Conservation (phyloP, 2,113 vertebrate genomes). For the Phylloscopus whistleri region DNA sequence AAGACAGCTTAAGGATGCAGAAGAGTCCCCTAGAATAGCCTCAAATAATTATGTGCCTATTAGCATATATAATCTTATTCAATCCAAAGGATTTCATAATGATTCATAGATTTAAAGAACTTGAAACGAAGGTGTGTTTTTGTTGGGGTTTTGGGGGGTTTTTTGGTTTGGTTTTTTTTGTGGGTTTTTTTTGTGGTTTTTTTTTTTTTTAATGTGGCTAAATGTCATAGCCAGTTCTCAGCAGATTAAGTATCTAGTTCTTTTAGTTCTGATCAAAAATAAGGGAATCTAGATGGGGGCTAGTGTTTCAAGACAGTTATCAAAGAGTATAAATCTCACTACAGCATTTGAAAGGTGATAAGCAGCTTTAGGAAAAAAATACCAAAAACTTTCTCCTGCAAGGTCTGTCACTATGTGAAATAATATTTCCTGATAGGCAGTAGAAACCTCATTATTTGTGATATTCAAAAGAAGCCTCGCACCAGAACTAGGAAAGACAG, state of each 20-base stretch:
- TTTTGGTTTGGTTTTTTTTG: no score
- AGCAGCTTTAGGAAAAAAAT: conserved; percentile 30
- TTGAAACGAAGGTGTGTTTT: not conserved
- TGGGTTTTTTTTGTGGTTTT: not conserved
- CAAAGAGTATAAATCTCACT: conserved; percentile 4
- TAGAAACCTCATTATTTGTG: not conserved
- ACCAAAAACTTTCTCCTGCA: not conserved
- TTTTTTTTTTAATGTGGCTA: not conserved
- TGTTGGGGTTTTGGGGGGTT: no score
- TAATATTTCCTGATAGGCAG: not conserved
- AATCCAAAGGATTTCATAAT: not conserved
- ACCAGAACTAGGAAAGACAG: not conserved
- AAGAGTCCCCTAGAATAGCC: not conserved
- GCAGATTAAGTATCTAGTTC: not conserved
- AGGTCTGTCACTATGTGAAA: not conserved
- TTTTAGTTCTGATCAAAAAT: not conserved
- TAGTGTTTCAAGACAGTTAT: conserved; percentile 11
- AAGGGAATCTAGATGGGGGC: not conserved
- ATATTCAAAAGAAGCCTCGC: not conserved
- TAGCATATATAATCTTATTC: not conserved
- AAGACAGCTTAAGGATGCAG: not conserved
- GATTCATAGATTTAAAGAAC: not conserved
- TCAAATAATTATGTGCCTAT: not conserved
- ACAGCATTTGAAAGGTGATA: conserved; percentile 9
- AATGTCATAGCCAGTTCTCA: not conserved